phyloP scores from a whole-genome alignment of 2,113 vertebrate genomes.

The Smithornis capensis region DNA sequence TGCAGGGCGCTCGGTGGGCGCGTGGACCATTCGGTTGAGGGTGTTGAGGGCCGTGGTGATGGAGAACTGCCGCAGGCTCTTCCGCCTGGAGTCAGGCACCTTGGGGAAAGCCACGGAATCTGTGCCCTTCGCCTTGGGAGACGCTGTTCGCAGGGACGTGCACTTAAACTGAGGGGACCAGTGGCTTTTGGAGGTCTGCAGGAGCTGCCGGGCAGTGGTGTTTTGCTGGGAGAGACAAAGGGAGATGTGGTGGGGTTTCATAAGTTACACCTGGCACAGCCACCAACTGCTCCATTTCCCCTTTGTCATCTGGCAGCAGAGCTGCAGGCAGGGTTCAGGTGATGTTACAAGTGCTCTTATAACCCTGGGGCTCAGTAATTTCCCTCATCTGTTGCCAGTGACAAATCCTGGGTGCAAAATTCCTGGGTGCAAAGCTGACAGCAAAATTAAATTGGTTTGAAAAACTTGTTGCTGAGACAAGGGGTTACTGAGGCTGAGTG shows the following conservation, averaged over 20 bases:
- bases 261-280: neutral
- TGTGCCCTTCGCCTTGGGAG: conserved; percentile 47
- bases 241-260: accelerated
- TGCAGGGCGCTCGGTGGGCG: conserved; percentile 51
- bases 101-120: conserved; percentile 45
- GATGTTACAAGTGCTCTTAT: neutral
- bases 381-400: neutral
- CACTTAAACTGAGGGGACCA: conserved; percentile 48
- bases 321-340: neutral
- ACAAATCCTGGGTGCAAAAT: neutral
- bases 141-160: conserved; percentile 38
- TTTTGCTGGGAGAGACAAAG: conserved; percentile 78
- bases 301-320: neutral
- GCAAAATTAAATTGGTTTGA: neutral
- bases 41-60: conserved; percentile 78
- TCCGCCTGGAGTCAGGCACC: conserved; percentile 70
- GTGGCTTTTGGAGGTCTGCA: conserved; percentile 76
- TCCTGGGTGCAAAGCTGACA: neutral
- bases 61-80: conserved; percentile 76
- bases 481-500: neutral
- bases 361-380: neutral
- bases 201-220: conserved; percentile 78
- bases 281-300: accelerated
- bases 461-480: neutral
- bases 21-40: conserved; percentile 76